Conservation (phyloP, 2,797 vertebrate genomes). For the Tapirus indicus region DNA sequence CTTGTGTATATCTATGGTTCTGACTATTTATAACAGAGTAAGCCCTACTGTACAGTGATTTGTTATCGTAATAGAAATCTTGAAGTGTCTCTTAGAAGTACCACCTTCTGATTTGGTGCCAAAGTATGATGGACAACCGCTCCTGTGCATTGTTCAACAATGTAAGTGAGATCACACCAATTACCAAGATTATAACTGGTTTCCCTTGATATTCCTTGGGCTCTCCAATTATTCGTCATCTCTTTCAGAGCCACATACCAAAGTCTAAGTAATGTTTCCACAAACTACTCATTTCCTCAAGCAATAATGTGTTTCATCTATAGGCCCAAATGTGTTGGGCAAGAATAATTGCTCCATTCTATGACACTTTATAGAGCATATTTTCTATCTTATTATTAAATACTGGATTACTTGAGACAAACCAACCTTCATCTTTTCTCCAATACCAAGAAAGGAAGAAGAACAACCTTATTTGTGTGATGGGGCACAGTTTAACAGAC, state of each 20-base stretch:
- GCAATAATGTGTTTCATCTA: not conserved
- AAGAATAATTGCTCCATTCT: not conserved
- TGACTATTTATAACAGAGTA: conserved; percentile 12
- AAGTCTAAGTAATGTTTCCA: conserved; percentile 31
- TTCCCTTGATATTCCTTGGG: conserved; percentile 27
- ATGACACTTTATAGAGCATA: not conserved
- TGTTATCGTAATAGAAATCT: conserved; percentile 61
- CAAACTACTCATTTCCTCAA: conserved; percentile 48
- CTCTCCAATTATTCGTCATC: not conserved
- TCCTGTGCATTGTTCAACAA: conserved; percentile 53
- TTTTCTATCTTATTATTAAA: conserved; percentile 1
- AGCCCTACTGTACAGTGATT: conserved; percentile 1
- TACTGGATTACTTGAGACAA: not conserved
- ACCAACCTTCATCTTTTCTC: not conserved
- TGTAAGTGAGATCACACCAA: conserved; percentile 81
- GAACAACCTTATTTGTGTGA: not conserved
- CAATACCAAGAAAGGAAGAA: not conserved
- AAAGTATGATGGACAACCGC: conserved; percentile 5
- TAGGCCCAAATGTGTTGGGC: not conserved
- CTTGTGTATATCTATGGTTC: not conserved
- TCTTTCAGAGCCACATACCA: not conserved
- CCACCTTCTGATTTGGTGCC: conserved; percentile 72
- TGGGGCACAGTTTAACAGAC: not conserved
- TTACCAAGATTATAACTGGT: conserved; percentile 72
- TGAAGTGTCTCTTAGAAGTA: conserved; percentile 63